Evolutionary conservation across 2,113 vertebrate genomes (phyloP), one percentile per base, ranked within the genome.

Genomic region (Xenus cinereus): DNA sequence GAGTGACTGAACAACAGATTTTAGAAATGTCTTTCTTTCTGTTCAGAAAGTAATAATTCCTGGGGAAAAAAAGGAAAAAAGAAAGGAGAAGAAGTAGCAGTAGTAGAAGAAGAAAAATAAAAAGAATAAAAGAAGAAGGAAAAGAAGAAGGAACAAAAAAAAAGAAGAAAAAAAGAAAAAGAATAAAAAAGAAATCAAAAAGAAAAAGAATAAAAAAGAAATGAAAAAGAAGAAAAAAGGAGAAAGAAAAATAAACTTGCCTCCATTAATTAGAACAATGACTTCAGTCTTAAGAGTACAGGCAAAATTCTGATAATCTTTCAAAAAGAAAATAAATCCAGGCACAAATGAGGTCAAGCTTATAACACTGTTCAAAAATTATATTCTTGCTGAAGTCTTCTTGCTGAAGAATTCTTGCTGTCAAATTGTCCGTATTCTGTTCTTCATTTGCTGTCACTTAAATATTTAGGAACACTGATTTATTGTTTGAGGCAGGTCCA

Each of bases 131-230:
- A 8, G 8, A 11, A 11, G 2, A 17, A 10, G 6, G 12, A 69
- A 17, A 7, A 33, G 18, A 8, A 3, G 6, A 12, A 18, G 4
- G 9, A 2, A 10, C 4, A 21, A 6, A 5, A 4, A 12, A 14
- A 8, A 6, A 20, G 16, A 4, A 13, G 9, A 15, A 6, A 4
- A 20, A 19, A 22, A 48, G 20, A 46, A 46, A 46, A 21, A 46
- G 22, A 50, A 50, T 24, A 50, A 23, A 23, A 50, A 50, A 50
- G 22, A 7, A 50, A 50, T n/a, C n/a, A 50, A 50, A 4, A 12
- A 50, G 3, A 20, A 35, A 3, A 7, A 11, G 8, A 37, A 71
- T 16, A 20, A 50, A 2, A 41, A 64, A 69, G 4, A 63, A 4
- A 21, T 21, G 9, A 20, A 46, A 4, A 48, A 22, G 23, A 10